Base-by-base conservation (phyloP, 2,888 invertebrate genomes). In the Sarcophaga variegata region DNA sequence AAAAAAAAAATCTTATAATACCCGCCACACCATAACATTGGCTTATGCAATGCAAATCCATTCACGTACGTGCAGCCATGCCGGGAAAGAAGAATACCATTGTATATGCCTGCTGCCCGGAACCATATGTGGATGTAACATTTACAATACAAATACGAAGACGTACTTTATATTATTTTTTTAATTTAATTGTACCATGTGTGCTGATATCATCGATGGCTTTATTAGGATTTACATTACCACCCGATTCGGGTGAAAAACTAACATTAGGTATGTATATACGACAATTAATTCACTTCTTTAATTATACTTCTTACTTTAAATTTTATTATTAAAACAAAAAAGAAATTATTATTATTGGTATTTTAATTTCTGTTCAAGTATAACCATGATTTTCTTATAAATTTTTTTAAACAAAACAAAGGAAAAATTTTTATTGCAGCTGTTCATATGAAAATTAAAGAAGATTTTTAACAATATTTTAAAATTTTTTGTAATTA, bases 101-200 rank as follows among this genome's bases (percentile, higher is more conserved):
- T 93, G 96, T 96, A 91, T 98, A 98, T 94, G 96, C 98, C 94
- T 97, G 99, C 95, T 97, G 99, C 94, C 96, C 99, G 91, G 97
- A 97, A 94, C 97, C 98, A 80, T 97, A 98, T 94, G 97, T 99
- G 90, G 94, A 94, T 91, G 97, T 99, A 88, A 99, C 99, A 62
- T 99, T 99, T 94, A 98, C 97, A 90, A 98, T 99, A 94, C 97
- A 97, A 95, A 98, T 99, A 92, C 96, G 99, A 90, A 95, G 99
- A 93, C 95, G 99, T 92, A 99, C 99, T 74, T 95, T 99, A 91
- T 99, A 99, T 95, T 99, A 99, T 95, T 99, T 99, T 95, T 98
- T 99, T 96, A 99, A 99, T 95, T 96, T 99, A 94, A 99, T 99
- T 94, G 98, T 99, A 92, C 99, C 99, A 90, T 99, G 99, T 94